Percentiles rank a stretch among this genome's conserved stretches.
Evolutionary conservation across 2,888 invertebrate species (phyloP).

Genomic region (Pantelozetes paolii): DNA sequence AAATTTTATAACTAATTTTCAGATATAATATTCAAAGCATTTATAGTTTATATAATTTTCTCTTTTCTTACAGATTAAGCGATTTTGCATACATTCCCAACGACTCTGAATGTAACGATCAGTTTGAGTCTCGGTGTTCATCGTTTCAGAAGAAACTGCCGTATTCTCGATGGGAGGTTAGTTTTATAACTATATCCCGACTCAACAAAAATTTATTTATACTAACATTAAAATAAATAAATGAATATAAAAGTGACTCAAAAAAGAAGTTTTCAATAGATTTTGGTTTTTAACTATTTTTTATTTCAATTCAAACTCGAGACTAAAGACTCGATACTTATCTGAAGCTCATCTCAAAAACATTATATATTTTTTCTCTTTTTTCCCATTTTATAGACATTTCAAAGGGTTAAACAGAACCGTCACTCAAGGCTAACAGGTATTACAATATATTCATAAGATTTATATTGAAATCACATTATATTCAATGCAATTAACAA

Average conservation of each 20-base stretch:
- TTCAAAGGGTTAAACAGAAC: constrained; percentile 41
- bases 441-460: constrained; percentile 22
- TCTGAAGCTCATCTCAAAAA: background rate
- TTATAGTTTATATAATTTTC: background rate
- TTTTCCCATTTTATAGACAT: constrained; percentile 31
- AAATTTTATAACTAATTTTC: no score
- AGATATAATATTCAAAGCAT: background rate
- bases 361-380: constrained; percentile 3
- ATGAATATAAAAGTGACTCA: background rate
- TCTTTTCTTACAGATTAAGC: background rate
- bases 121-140: constrained; percentile 23
- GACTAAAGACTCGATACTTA: background rate
- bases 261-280: background rate
- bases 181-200: constrained; percentile 1
- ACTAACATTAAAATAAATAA: constrained; percentile 26
- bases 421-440: constrained; percentile 40
- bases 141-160: constrained; percentile 42
- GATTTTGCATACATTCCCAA: background rate
- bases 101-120: constrained; percentile 24
- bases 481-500: constrained; percentile 20
- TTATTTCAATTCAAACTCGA: background rate
- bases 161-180: constrained; percentile 42
- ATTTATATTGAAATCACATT: constrained; percentile 6
- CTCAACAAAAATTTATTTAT: constrained; percentile 10
- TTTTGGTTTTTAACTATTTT: background rate